Conservation (phyloP, 2,888 invertebrate species). For the Andrena chrysosceles region DNA sequence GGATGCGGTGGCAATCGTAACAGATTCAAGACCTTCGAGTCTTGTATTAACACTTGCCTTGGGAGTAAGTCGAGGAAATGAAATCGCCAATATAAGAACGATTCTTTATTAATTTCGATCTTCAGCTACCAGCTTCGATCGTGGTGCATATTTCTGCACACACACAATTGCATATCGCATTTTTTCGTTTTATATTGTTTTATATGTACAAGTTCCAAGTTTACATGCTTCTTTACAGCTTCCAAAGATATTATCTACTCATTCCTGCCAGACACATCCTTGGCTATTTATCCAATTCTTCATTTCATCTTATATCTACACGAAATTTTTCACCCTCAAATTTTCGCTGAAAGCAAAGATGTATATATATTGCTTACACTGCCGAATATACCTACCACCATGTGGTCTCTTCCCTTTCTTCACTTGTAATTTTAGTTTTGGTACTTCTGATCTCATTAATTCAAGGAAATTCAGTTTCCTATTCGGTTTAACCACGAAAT, state of each 20-base stretch:
- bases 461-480: too few species aligned
- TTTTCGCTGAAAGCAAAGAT: not conserved
- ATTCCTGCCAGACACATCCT: not conserved
- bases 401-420: not conserved
- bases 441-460: not conserved
- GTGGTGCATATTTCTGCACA: slow-evolving; percentile 9
- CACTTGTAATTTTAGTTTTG: not conserved
- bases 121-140: slow-evolving; percentile 35
- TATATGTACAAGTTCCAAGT: not conserved
- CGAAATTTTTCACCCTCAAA: not conserved
- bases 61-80: slow-evolving; percentile 80
- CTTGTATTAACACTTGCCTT: slow-evolving; percentile 89
- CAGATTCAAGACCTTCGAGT: slow-evolving; percentile 91
- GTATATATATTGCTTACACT: slow-evolving; percentile 23
- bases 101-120: not conserved
- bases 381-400: not conserved
- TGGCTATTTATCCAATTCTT: not conserved
- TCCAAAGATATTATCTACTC: not conserved
- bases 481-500: not conserved
- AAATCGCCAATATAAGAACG: not conserved
- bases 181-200: slow-evolving; percentile 10
- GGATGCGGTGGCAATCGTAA: slow-evolving; percentile 96
- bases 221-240: not conserved
- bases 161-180: slow-evolving; percentile 2
- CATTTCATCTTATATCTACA: not conserved